phyloP scores from a whole-genome alignment of 2,113 vertebrate species.

The Pogonocichla stellata region DNA sequence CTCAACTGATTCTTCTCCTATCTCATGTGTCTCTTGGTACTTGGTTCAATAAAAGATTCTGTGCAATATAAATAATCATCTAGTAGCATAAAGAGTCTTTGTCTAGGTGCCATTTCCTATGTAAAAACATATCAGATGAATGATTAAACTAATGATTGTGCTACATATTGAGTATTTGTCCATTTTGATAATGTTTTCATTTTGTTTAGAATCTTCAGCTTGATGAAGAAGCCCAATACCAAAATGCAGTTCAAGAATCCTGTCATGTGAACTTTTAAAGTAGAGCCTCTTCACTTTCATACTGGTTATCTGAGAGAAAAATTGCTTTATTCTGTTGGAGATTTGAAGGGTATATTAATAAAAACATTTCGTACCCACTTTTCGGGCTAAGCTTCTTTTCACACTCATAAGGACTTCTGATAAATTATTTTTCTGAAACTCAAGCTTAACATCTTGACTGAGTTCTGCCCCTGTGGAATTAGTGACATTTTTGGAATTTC shows the following conservation, averaged over 20 bases:
- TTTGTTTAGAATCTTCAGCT: constrained; percentile 77
- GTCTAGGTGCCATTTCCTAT: neutral
- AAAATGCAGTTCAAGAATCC: constrained; percentile 81
- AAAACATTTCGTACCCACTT: constrained; percentile 56
- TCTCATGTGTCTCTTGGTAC: neutral
- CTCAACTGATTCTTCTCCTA: neutral
- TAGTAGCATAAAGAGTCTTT: neutral
- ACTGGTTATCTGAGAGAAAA: constrained; percentile 61
- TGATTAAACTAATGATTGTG: neutral
- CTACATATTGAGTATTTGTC: neutral
- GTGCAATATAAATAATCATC: neutral
- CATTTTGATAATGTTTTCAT: constrained; percentile 44
- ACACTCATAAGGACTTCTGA: neutral
- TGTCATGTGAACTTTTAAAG: constrained; percentile 75
- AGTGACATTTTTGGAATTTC: constrained; percentile 11
- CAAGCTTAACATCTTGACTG: neutral
- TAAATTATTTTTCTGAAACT: neutral
- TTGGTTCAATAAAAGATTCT: neutral
- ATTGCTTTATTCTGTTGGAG: constrained; percentile 23
- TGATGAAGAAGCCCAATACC: constrained; percentile 81
- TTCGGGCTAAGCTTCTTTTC: neutral
- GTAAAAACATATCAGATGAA: neutral
- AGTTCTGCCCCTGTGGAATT: constrained; percentile 9
- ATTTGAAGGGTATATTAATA: constrained; percentile 64
- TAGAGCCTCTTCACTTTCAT: constrained; percentile 18